These are phyloP conservation scores for Notechis scutatus DNA, from an alignment of 2,113 vertebrate species.

Conservation along the genomic window DNA sequence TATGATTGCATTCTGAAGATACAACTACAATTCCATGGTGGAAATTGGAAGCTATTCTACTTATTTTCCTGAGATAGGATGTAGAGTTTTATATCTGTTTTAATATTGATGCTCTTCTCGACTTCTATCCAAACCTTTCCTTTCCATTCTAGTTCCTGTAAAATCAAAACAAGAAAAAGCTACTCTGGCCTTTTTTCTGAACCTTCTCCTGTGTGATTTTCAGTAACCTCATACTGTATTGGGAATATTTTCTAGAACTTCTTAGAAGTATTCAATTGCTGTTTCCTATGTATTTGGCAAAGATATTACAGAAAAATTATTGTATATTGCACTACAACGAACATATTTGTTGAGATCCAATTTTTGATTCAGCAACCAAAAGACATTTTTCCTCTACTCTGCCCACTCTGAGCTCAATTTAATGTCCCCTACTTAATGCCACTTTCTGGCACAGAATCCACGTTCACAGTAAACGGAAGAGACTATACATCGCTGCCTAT, in stretches of 20 bases:
- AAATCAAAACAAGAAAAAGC: background rate
- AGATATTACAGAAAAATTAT: background rate
- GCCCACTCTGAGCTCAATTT: background rate
- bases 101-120: background rate
- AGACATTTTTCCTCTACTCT: background rate
- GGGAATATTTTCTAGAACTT: background rate
- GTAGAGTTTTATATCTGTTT: constrained; percentile 4
- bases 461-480: background rate
- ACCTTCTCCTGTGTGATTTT: background rate
- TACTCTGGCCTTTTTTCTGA: background rate
- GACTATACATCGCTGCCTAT: background rate
- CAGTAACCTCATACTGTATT: background rate
- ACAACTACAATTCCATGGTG: background rate
- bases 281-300: background rate
- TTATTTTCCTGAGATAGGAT: background rate
- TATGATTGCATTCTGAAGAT: background rate
- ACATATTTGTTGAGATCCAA: background rate
- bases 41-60: background rate
- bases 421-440: background rate
- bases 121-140: background rate
- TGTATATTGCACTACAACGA: background rate
- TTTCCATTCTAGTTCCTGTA: background rate
- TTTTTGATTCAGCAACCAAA: background rate
- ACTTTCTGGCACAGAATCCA: background rate
- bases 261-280: background rate